Evolutionary conservation across 2,113 vertebrate genomes (phyloP).

Genomic region (Notechis scutatus): DNA sequence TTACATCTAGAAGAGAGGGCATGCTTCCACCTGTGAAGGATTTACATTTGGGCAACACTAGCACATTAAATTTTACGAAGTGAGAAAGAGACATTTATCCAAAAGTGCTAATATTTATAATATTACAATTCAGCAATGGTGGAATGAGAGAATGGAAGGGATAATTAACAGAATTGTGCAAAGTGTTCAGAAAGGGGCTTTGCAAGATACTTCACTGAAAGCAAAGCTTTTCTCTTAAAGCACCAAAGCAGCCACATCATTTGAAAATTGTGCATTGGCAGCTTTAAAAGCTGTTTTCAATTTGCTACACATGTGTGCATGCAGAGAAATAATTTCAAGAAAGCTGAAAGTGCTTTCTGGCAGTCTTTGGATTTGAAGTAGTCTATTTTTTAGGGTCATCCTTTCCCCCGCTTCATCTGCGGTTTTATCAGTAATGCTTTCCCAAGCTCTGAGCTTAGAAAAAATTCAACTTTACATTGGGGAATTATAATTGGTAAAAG

Average conservation of each 20-base stretch:
- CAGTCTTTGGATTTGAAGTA: background rate
- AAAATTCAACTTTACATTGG: background rate
- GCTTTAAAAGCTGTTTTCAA: background rate
- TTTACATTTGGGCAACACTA: background rate
- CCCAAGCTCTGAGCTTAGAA: background rate
- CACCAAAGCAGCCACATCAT: background rate
- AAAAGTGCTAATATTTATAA: background rate
- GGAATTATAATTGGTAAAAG: background rate
- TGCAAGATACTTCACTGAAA: background rate
- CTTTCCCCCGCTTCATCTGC: background rate
- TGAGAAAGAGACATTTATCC: background rate
- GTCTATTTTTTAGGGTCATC: background rate
- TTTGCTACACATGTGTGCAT: background rate
- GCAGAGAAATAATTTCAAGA: background rate
- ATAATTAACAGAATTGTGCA: background rate
- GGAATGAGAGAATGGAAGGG: background rate
- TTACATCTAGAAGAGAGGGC: no score
- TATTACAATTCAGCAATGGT: background rate
- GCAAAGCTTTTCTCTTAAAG: background rate
- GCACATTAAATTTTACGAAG: background rate
- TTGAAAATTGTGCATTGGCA: background rate
- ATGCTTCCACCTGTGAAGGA: background rate
- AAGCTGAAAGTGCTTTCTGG: background rate
- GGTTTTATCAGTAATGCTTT: background rate
- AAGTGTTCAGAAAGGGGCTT: background rate